Base-by-base conservation (phyloP, 2,113 vertebrate genomes). In the Ophthalmolycus amberensis region DNA sequence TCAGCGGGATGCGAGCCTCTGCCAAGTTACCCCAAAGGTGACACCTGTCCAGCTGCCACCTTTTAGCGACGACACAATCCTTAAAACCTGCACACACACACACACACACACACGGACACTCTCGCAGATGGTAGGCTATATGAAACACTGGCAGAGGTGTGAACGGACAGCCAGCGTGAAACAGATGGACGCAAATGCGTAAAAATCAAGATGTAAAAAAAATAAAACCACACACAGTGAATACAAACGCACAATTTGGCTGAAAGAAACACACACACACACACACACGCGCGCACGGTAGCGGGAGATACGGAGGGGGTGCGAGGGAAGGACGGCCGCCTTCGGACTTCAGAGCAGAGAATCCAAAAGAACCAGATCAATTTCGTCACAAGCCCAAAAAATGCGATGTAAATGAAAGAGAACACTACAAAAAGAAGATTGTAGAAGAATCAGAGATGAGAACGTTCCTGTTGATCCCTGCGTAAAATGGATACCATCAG, bases 131-230 rank as follows among this genome's bases (percentile, higher is more conserved):
- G 91, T 25, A 25, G 25, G 25, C 25, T 25, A 25, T 79, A 84
- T 59, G 73, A 73, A 79, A 82, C 86, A 82, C 85, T 87, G 81
- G 85, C 81, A 75, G 85, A 94, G 84, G 91, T 91, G 94, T 87
- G 89, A 93, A 88, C 85, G 84, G 85, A 92, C 91, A 85, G 86
- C 87, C 88, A 86, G 90, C 78, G 34, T 91, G 90, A 84, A 93
- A 88, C 93, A 93, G 92, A 94, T 92, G 92, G 92, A 90, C 65
- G 87, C 71, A 90, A 83, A 91, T 63, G 88, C n/a, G 62, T 90
- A 86, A 90, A 85, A 91, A 86, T 40, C 40, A 76, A 77, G 73
- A 90, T 58, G 88, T 62, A 81, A 65, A 83, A 85, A 44, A 69
- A 68, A 70, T 50, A 77, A 37, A 65, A 67, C 52, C 87, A 66